Conservation (phyloP, 2,888 invertebrate species). For the Andrena haemorrhoa region DNA sequence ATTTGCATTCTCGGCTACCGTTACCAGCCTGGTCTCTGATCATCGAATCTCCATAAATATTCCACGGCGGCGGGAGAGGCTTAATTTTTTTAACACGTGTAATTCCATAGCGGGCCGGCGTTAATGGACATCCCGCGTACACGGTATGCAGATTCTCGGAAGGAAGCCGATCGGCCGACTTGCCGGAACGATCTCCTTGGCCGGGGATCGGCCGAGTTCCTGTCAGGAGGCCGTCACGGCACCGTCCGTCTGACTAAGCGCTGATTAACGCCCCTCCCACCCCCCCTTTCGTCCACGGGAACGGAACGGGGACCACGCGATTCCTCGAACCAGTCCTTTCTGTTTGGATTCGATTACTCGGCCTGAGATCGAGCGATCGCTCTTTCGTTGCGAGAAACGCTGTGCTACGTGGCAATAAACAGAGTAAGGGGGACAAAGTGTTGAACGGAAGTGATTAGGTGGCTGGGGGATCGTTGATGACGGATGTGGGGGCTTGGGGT, state of each 20-base stretch:
- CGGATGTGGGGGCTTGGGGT: neutral
- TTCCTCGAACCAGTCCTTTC: constrained; percentile 29
- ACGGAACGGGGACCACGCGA: constrained; percentile 36
- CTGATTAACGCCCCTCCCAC: constrained; percentile 54
- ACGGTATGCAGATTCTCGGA: constrained; percentile 75
- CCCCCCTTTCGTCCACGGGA: constrained; percentile 18
- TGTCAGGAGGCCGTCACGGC: constrained; percentile 55
- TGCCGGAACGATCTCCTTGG: constrained; percentile 53
- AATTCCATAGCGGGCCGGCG: constrained; percentile 74
- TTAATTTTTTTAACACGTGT: constrained; percentile 81
- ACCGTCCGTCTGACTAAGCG: constrained; percentile 67
- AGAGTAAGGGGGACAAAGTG: neutral
- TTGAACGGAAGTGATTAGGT: neutral
- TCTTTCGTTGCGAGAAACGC: neutral
- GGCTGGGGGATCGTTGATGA: neutral
- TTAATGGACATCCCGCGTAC: constrained; percentile 80
- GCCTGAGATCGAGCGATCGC: neutral
- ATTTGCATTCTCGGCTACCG: constrained; percentile 83
- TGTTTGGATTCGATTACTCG: constrained; percentile 5
- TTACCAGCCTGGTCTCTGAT: constrained; percentile 72
- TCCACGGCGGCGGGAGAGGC: constrained; percentile 57
- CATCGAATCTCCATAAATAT: constrained; percentile 79
- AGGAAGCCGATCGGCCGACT: constrained; percentile 60
- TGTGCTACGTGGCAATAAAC: neutral
- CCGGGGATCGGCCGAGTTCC: constrained; percentile 35